Base-by-base conservation (phyloP, 2,113 vertebrate genomes). In the Monopterus albus region DNA sequence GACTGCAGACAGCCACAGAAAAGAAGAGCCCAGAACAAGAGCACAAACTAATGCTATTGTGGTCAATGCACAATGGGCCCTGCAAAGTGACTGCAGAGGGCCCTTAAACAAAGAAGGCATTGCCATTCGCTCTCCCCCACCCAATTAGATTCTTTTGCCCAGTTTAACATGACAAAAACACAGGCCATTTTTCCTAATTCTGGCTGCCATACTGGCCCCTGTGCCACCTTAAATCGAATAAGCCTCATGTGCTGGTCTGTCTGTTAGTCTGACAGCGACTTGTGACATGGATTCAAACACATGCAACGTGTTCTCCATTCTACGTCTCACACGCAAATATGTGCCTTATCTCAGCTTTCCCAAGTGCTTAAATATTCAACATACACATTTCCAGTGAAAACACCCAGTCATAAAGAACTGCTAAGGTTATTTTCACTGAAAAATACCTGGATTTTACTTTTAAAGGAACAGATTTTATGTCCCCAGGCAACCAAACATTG, bases 11-110 rank as follows among this genome's bases (percentile, higher is more conserved):
- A 81, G 79, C 79, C 65, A 70, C 69, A 88, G 93, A 93, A 92
- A 93, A 91, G 92, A 91, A 79, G 81, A 80, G 80, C 60, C 78
- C 72, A 70, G 90, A 83, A 88, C 87, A 86, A 80, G 85, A 87
- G 90, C 92, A 91, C 92, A 92, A 93, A 94, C 93, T 93, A 94
- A 95, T 92, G 90, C 94, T 90, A 93, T 94, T 95, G 94, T 95
- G 81, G 86, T 69, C 76, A 78, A 78, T 81, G 84, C 91, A 95
- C 95, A 95, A 95, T 93, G 90, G 92, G 66, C 84, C 91, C 89
- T 85, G 91, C 87, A 91, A 94, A 94, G 92, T 92, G 93, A 94
- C 93, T 94, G 91, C 87, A 73, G 82, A 94, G 87, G 91, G 90
- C 87, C 90, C 90, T 92, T 93, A 94, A 93, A 94, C 93, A 94